phyloP scores from a whole-genome alignment of 2,797 vertebrate species.

The Sylvia borin region DNA sequence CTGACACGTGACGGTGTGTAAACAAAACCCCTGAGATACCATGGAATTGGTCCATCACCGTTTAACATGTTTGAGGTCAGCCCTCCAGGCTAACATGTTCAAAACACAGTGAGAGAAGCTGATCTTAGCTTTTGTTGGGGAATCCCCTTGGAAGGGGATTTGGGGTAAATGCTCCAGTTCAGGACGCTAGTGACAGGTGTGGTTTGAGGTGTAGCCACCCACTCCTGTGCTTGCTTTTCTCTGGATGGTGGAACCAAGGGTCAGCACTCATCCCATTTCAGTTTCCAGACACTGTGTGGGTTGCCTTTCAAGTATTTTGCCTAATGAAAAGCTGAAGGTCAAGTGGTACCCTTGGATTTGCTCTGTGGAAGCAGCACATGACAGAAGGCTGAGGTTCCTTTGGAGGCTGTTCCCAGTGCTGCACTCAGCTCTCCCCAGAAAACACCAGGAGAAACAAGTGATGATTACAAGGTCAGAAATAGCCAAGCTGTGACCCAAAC shows the following conservation, averaged over 20 bases:
- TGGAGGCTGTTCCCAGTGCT: not conserved
- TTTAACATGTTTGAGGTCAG: not conserved
- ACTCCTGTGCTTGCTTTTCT: not conserved
- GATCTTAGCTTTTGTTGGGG: not conserved
- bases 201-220: not conserved
- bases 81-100: not conserved
- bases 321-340: not conserved
- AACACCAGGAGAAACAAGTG: not conserved
- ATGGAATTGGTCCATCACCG: not conserved
- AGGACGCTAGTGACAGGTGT: fast-evolving
- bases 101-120: not conserved
- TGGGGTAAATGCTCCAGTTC: not conserved
- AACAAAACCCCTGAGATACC: not conserved
- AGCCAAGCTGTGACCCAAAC: not conserved
- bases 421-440: not conserved
- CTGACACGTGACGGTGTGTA: fast-evolving
- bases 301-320: not conserved
- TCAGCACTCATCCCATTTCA: not conserved
- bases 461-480: not conserved
- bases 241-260: not conserved
- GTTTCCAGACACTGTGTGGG: not conserved
- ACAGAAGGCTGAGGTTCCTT: not conserved
- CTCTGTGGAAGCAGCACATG: fast-evolving
- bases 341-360: not conserved
- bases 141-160: fast-evolving